Evolutionary conservation across 2,113 vertebrate genomes (phyloP).

Genomic region (Delphinus delphis): DNA sequence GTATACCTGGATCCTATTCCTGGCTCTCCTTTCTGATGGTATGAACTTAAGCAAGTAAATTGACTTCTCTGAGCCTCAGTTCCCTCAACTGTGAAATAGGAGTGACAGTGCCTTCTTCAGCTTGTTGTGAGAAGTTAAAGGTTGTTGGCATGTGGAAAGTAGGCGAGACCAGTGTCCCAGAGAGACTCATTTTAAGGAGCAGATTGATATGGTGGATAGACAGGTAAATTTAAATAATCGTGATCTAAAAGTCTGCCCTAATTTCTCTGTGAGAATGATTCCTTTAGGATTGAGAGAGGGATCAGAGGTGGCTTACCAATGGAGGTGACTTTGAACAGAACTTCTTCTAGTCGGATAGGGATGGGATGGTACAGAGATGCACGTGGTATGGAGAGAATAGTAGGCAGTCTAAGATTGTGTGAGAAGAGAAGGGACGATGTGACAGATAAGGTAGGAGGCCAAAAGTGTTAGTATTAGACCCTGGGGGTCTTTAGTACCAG

Average conservation of each 20-base stretch:
- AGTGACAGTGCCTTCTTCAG: neutral
- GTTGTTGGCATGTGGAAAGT: neutral
- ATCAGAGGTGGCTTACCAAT: neutral
- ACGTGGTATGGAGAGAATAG: neutral
- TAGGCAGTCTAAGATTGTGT: neutral
- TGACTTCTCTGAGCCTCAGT: neutral
- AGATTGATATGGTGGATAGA: neutral
- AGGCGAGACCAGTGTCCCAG: neutral
- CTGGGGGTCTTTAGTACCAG: neutral
- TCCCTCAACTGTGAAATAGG: neutral
- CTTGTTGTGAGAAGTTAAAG: neutral
- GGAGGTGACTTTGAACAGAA: neutral
- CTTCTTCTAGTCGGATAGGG: neutral
- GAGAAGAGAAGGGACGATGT: neutral
- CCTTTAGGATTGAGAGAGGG: neutral
- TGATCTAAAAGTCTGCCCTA: neutral
- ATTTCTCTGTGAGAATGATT: neutral
- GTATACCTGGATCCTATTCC: neutral
- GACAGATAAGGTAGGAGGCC: neutral
- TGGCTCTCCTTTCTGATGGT: neutral
- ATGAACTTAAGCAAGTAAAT: neutral
- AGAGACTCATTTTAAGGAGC: neutral
- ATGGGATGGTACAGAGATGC: neutral
- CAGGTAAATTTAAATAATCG: neutral
- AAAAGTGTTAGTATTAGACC: neutral